A percentile compares a stretch with the other conserved stretches of the same genome.
phyloP scores from a whole-genome alignment of 2,113 vertebrate genomes.

The Chrysemys picta region DNA sequence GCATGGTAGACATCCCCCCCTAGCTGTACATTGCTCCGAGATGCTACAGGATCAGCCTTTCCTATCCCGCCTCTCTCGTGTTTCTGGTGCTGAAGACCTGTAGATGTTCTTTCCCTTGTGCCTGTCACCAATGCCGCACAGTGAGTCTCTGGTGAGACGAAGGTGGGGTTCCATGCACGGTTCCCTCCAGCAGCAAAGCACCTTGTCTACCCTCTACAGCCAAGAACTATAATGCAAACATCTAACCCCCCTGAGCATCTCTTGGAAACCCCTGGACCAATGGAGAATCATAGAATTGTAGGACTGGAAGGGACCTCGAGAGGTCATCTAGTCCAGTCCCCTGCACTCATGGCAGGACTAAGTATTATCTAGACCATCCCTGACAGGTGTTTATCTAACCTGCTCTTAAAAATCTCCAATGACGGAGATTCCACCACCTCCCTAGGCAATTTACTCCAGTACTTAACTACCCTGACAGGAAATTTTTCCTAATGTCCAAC shows the following conservation, averaged over 20 bases:
- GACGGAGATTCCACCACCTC: too few relatives aligned
- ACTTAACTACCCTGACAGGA: too few relatives aligned
- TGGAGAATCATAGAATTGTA: neutral
- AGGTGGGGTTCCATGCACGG: too few relatives aligned
- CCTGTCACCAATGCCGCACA: neutral
- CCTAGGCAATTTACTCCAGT: too few relatives aligned
- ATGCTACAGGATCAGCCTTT: neutral
- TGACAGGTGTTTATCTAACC: too few relatives aligned
- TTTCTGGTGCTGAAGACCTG: neutral
- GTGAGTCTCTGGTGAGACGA: neutral
- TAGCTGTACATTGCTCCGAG: neutral
- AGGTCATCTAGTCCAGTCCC: too few relatives aligned
- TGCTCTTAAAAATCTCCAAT: too few relatives aligned
- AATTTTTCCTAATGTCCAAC: too few relatives aligned
- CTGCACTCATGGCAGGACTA: too few relatives aligned
- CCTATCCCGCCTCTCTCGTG: neutral
- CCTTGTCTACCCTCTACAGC: neutral
- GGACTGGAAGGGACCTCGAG: too few relatives aligned
- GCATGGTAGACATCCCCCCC: too few relatives aligned
- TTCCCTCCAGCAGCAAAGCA: neutral
- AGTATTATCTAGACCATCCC: too few relatives aligned
- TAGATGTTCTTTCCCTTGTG: neutral
- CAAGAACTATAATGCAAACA: neutral
- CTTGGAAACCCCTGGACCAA: neutral
- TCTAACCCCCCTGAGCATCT: neutral